Evolutionary conservation across 2,888 invertebrate species (phyloP).

Genomic region (Platycheirus rosarum): DNA sequence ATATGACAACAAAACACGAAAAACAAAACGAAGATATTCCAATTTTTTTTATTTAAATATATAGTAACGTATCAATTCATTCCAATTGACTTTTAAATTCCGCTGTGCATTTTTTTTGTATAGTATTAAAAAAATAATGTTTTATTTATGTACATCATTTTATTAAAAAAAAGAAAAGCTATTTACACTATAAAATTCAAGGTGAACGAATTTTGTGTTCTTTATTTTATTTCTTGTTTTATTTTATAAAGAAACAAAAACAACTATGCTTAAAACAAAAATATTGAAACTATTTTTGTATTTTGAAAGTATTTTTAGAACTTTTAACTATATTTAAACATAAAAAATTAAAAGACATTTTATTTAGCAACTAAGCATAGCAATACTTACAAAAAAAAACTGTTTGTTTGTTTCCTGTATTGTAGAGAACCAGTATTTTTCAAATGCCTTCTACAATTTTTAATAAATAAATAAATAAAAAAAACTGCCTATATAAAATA

Average conservation of each 20-base stretch:
- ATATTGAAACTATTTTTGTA: constrained; percentile 3
- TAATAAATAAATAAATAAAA: constrained; percentile 36
- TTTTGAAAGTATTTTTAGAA: constrained; percentile 18
- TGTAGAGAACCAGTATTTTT: constrained; percentile 34
- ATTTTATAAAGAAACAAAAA: constrained; percentile 31
- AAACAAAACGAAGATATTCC: constrained; percentile 44
- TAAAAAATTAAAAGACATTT: constrained; percentile 29
- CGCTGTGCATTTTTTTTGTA: constrained; percentile 64
- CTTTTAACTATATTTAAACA: background rate
- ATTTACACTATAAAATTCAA: constrained; percentile 59
- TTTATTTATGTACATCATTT: constrained; percentile 68
- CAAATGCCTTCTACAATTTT: constrained; percentile 5
- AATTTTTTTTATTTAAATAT: constrained; percentile 66
- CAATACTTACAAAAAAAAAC: constrained; percentile 62
- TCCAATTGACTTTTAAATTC: constrained; percentile 72
- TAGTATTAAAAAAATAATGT: constrained; percentile 59
- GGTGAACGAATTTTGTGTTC: constrained; percentile 36
- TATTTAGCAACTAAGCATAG: constrained; percentile 70
- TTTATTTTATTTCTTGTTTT: constrained; percentile 48
- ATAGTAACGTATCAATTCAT: constrained; percentile 64
- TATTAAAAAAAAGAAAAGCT: constrained; percentile 42
- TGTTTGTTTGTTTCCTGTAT: constrained; percentile 66
- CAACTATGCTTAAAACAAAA: constrained; percentile 38
- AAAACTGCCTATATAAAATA: constrained; percentile 20
- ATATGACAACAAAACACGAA: constrained; percentile 45